Evolutionary conservation across 2,888 invertebrate species (phyloP).

Genomic region (Chaitophorus viminalis): DNA sequence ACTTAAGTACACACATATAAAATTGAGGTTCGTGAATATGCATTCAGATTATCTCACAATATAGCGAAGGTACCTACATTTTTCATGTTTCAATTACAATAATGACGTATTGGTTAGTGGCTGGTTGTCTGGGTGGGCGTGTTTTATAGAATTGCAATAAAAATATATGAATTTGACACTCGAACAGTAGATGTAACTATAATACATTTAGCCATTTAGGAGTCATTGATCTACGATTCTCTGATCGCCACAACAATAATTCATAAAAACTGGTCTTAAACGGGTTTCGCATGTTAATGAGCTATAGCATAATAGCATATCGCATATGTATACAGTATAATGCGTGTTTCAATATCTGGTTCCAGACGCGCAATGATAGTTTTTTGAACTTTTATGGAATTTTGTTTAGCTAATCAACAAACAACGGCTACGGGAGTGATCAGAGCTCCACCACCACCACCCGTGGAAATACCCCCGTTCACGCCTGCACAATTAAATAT

Average conservation of each 20-base stretch:
- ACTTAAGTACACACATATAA: background rate
- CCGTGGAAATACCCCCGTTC: slow-evolving; percentile 66
- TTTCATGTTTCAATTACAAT: too few relatives aligned
- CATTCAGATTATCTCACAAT: too few relatives aligned
- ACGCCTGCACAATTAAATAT: slow-evolving; percentile 66
- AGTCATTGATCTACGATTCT: slow-evolving; percentile 52
- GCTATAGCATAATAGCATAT: background rate
- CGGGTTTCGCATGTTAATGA: slow-evolving; percentile 44
- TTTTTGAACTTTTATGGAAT: slow-evolving; percentile 16
- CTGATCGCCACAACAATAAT: slow-evolving; percentile 13
- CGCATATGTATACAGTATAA: background rate
- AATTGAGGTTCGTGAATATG: too few relatives aligned
- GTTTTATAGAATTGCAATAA: background rate
- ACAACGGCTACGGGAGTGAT: slow-evolving; percentile 66
- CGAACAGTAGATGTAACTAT: background rate
- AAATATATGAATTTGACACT: background rate
- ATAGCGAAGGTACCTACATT: too few relatives aligned
- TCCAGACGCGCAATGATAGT: background rate
- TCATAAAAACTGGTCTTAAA: slow-evolving; percentile 53
- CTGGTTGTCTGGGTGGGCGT: too few relatives aligned
- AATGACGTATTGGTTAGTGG: too few relatives aligned
- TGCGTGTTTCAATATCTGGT: background rate
- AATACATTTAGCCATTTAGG: slow-evolving; percentile 4
- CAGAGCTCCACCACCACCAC: slow-evolving; percentile 67
- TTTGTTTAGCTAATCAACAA: slow-evolving; percentile 16